A percentile compares a stretch with the other conserved stretches of the same genome.
Evolutionary conservation across 2,797 vertebrate genomes (phyloP).

Genomic region (Corythornis leucogaster): DNA sequence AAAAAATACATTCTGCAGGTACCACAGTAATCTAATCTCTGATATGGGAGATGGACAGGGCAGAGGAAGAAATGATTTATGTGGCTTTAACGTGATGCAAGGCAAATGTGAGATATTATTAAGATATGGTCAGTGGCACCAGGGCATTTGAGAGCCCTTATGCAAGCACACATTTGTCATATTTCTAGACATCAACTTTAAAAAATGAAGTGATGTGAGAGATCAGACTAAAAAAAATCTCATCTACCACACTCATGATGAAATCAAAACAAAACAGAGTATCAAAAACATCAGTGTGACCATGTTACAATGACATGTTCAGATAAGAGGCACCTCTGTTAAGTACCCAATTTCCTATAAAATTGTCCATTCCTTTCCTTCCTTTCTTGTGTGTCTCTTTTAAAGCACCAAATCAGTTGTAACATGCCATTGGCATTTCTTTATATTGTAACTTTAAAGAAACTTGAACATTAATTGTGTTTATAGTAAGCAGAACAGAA

Average conservation of each 20-base stretch:
- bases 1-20: not conserved
- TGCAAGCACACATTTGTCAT: not conserved
- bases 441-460: not conserved
- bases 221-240: not conserved
- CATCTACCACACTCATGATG: not conserved
- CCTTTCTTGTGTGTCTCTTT: not conserved
- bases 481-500: not conserved
- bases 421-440: slow-evolving; percentile 4
- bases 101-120: not conserved
- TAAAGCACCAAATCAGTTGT: not conserved
- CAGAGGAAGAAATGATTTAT: not conserved
- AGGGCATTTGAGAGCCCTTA: not conserved
- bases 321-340: not conserved
- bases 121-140: not conserved
- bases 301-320: not conserved
- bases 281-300: not conserved
- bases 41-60: not conserved
- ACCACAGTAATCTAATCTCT: not conserved
- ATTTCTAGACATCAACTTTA: not conserved
- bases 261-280: not conserved
- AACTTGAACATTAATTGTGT: not conserved
- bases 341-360: not conserved
- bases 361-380: not conserved
- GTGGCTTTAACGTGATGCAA: not conserved
- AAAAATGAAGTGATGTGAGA: not conserved